Base-by-base conservation (phyloP, 2,113 vertebrate genomes). In the Syngnathoides biaculeatus region DNA sequence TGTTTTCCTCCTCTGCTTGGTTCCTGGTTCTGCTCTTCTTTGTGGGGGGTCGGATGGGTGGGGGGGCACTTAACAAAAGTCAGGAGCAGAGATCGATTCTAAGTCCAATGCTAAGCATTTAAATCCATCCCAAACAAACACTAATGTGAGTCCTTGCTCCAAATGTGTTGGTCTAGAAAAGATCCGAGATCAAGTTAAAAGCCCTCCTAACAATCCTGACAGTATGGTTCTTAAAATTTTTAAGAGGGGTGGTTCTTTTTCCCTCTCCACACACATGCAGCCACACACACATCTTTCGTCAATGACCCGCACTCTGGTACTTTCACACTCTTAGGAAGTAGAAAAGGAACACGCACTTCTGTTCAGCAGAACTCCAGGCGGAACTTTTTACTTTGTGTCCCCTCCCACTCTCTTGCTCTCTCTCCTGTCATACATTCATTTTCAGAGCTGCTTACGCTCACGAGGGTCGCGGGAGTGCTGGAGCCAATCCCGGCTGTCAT, bases 151-250 rank as follows among this genome's bases (percentile, higher is more conserved):
- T 84, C 82, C 26, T 73, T 63, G 67, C 68, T 65, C 71, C 78
- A 81, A 85, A 80, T 70, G 65, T 19, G 65, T 67, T 57, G 78
- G 62, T 82, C 67, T 66, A 64, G 64, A 79, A 62, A 71, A 83
- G 78, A 82, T 64, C 61, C 42, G 48, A 75, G 71, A 72, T 58
- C 68, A 67, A 77, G 74, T 65, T 56, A 66, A 73, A 72, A 73
- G 59, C 84, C 84, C 38, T 79, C 70, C 80, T 71, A 69, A 86
- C 79, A 83, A 84, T 89, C 73, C 82, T 81, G 73, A 66, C 69
- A 81, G 70, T 81, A 87, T 82, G 73, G 77, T 82, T 85, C 72
- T 89, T 83, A 74, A 86, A 88, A 67, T 73, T 73, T 73, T 43
- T 86, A 59, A 61, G 68, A 66, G 68, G 79, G 70, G 56, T 22